Percentiles rank a stretch among this genome's conserved stretches.
These are phyloP conservation scores for Anoura caudifer DNA, from an alignment of 2,113 vertebrate species.

Conservation along the genomic window DNA sequence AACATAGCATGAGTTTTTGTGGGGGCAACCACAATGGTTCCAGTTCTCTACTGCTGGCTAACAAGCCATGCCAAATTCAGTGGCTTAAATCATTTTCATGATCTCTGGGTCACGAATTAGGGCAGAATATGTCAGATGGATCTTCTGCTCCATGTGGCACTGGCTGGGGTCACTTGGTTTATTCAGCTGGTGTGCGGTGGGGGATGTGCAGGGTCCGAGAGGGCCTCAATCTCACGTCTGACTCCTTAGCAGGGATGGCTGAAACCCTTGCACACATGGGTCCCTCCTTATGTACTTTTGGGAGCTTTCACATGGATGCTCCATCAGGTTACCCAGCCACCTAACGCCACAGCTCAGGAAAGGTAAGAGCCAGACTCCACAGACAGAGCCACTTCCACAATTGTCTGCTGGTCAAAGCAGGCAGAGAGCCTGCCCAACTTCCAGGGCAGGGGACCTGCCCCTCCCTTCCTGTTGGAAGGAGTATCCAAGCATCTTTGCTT, in stretches of 20 bases:
- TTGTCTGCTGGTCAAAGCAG: not conserved
- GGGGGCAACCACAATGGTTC: not conserved
- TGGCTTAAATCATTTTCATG: not conserved
- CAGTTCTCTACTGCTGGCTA: not conserved
- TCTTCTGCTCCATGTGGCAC: not conserved
- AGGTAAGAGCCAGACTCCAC: not conserved
- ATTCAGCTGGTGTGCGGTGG: not conserved
- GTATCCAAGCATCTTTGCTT: not conserved
- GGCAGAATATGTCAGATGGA: not conserved
- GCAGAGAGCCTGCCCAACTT: not conserved
- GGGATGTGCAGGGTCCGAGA: too few species aligned
- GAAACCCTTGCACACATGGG: not conserved
- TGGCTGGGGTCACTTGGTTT: fast-evolving
- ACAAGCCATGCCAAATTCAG: not conserved
- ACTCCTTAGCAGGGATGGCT: not conserved
- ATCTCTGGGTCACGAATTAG: not conserved
- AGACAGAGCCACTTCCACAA: not conserved
- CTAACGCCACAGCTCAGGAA: fast-evolving
- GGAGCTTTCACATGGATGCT: not conserved
- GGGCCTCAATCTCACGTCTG: not conserved
- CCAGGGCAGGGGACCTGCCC: not conserved
- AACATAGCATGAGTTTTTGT: not conserved
- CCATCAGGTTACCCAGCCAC: not conserved
- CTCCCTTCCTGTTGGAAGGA: not conserved
- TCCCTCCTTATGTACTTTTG: not conserved